Evolutionary conservation across 2,797 vertebrate genomes (phyloP).

Genomic region (Poeciliopsis gracilis): DNA sequence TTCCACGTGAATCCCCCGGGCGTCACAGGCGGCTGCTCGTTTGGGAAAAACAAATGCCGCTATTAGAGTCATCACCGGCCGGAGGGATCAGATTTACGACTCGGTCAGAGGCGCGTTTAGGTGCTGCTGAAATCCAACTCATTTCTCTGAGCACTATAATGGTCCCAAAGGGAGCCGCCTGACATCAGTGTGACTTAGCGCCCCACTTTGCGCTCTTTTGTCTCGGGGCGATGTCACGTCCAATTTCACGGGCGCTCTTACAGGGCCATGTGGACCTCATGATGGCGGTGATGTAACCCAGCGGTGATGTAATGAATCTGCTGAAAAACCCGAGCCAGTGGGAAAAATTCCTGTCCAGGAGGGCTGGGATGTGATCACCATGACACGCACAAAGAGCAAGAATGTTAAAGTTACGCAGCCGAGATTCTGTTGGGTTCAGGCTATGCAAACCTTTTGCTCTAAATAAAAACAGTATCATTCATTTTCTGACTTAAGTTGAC

Average conservation of each 20-base stretch:
- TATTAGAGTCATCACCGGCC: constrained; percentile 56
- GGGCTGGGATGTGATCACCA: constrained; percentile 15
- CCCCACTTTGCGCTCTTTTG: constrained; percentile 63
- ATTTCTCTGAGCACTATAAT: constrained; percentile 51
- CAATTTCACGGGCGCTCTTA: constrained; percentile 38
- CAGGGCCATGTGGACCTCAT: constrained; percentile 52
- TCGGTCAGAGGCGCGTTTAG: constrained; percentile 68
- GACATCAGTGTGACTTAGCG: constrained; percentile 44
- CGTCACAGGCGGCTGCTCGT: constrained; percentile 50
- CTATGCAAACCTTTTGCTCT: neutral
- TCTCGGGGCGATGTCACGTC: constrained; percentile 36
- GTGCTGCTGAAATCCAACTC: constrained; percentile 52
- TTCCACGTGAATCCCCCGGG: constrained; percentile 57
- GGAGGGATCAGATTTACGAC: constrained; percentile 71
- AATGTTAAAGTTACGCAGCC: constrained; percentile 12
- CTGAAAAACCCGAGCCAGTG: constrained; percentile 26
- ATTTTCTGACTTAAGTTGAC: neutral
- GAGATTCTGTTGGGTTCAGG: neutral
- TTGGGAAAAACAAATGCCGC: constrained; percentile 32
- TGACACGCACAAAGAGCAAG: neutral
- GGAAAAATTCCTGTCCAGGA: constrained; percentile 30
- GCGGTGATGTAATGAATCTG: constrained; percentile 44
- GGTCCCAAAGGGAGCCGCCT: constrained; percentile 52
- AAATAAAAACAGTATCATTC: neutral
- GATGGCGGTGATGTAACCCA: constrained; percentile 59